Evolutionary conservation across 2,888 invertebrate genomes (phyloP).

Genomic region (Aphidius colemani): DNA sequence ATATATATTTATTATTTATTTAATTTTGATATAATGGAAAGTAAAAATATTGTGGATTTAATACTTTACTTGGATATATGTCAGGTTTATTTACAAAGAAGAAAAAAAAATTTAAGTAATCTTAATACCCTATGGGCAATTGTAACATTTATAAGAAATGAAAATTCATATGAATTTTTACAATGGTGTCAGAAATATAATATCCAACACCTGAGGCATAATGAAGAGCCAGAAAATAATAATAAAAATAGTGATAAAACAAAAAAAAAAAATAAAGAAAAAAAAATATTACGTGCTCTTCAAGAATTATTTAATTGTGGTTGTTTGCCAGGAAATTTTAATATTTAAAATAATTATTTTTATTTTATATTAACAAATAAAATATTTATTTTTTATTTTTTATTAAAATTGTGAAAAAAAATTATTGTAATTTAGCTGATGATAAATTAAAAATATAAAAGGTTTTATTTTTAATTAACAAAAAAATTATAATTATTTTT

Average conservation of each 20-base stretch:
- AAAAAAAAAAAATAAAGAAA: constrained; percentile 28
- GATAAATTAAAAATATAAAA: background rate
- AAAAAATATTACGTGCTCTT: constrained; percentile 34
- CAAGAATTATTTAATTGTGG: constrained; percentile 49
- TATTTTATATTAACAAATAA: background rate
- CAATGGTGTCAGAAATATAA: constrained; percentile 48
- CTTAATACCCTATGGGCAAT: constrained; percentile 52
- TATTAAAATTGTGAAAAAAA: background rate
- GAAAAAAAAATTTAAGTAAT: constrained; percentile 40
- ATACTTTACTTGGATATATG: constrained; percentile 53
- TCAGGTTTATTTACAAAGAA: constrained; percentile 46
- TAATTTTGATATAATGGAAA: constrained; percentile 27
- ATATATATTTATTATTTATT: no score
- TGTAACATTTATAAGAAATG: constrained; percentile 50
- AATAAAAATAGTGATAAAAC: background rate
- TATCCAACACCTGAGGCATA: constrained; percentile 42
- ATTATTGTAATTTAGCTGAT: background rate
- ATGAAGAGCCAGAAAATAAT: constrained; percentile 24
- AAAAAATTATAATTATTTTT: background rate
- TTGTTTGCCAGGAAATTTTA: constrained; percentile 35
- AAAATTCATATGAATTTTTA: constrained; percentile 45
- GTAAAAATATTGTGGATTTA: constrained; percentile 46
- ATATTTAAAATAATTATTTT: background rate
- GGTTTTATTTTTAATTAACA: background rate
- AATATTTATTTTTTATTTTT: background rate